A percentile compares a stretch with the other conserved stretches of the same genome.
phyloP scores from a whole-genome alignment of 2,113 vertebrate species.

The Salvelinus namaycush region DNA sequence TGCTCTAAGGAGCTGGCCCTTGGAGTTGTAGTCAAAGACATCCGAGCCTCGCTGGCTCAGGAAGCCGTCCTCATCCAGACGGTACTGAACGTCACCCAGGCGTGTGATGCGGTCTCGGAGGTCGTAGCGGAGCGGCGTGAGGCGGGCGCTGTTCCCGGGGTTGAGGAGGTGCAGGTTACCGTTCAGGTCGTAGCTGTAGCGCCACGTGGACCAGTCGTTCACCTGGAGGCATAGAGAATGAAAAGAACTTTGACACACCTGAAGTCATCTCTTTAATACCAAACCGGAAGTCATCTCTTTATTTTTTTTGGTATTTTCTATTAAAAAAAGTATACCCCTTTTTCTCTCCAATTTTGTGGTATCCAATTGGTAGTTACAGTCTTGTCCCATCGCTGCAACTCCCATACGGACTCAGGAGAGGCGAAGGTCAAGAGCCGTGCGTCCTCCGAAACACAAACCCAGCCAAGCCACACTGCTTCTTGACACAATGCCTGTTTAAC shows the following conservation, averaged over 20 bases:
- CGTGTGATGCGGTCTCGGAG: constrained; percentile 94
- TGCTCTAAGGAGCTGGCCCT: constrained; percentile 89
- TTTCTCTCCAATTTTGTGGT: no score
- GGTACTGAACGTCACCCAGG: constrained; percentile 93
- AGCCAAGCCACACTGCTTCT: no score
- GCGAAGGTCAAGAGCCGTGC: no score
- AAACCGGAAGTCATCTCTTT: background rate
- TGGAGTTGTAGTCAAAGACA: constrained; percentile 97
- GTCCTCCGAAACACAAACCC: no score
- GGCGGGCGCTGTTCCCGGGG: constrained; percentile 89
- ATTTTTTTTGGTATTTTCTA: no score
- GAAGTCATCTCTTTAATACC: background rate
- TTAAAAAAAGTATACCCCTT: no score
- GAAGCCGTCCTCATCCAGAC: constrained; percentile 92
- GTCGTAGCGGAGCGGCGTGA: constrained; percentile 94
- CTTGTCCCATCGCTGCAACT: no score
- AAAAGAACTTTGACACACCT: background rate
- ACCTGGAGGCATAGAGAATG: constrained; percentile 56
- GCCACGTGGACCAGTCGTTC: constrained; percentile 97
- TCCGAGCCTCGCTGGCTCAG: constrained; percentile 91
- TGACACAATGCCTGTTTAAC: no score
- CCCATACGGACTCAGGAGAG: no score
- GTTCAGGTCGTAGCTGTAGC: constrained; percentile 97
- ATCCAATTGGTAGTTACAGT: no score
- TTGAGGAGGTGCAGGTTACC: constrained; percentile 96